A percentile compares a stretch with the other conserved stretches of the same genome.
phyloP scores from a whole-genome alignment of 1,140 invertebrate genomes.

The Cepaea nemoralis region DNA sequence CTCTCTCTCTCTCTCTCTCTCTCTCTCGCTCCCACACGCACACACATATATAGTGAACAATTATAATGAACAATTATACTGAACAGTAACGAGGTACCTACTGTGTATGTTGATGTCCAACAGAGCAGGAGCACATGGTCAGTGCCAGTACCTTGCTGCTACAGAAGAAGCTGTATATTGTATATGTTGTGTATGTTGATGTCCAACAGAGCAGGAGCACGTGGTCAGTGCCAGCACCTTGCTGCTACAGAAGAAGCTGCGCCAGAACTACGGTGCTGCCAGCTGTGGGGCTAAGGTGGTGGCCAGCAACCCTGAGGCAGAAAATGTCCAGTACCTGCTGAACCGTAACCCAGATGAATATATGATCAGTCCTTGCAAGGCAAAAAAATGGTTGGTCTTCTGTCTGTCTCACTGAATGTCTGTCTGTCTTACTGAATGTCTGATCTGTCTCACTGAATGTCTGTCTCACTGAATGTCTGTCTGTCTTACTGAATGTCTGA shows the following conservation, averaged over 20 bases:
- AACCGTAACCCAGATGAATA: slow-evolving; percentile 94
- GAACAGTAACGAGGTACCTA: too few relatives aligned
- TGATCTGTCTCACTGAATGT: too few relatives aligned
- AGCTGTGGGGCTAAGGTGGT: slow-evolving; percentile 98
- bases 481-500: too few relatives aligned
- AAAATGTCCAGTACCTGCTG: slow-evolving; percentile 84
- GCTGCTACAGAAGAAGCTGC: slow-evolving; percentile 73
- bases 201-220: neutral
- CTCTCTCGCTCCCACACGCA: too few relatives aligned
- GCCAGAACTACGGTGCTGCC: slow-evolving; percentile 80
- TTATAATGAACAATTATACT: too few relatives aligned
- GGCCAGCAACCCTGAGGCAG: slow-evolving; percentile 89
- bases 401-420: too few relatives aligned
- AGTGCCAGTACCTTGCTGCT: slow-evolving; percentile 45
- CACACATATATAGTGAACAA: too few relatives aligned
- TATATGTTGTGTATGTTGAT: too few relatives aligned
- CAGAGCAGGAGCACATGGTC: neutral
- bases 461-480: too few relatives aligned
- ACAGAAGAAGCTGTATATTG: slow-evolving; percentile 75
- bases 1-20: slow-evolving; percentile 4
- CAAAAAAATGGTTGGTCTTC: slow-evolving; percentile 71
- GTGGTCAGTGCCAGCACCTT: neutral
- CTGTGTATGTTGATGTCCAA: too few relatives aligned
- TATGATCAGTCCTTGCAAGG: slow-evolving; percentile 92
- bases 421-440: too few relatives aligned